phyloP scores from a whole-genome alignment of 2,113 vertebrate species.

The Todiramphus saurophagus region DNA sequence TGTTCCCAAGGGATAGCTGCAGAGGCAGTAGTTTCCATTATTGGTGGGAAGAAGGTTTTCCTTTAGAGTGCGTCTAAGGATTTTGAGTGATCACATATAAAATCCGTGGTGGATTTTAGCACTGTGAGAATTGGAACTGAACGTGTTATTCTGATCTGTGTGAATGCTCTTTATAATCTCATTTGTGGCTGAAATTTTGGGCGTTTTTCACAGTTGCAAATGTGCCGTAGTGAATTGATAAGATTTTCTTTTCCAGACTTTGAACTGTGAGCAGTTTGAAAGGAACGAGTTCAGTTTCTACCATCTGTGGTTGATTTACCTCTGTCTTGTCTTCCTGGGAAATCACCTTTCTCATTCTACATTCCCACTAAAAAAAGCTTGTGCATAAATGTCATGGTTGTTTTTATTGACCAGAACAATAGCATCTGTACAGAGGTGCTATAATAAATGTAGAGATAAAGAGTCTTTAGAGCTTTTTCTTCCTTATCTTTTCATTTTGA shows the following conservation, averaged over 20 bases:
- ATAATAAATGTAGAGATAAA: neutral
- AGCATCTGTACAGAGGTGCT: neutral
- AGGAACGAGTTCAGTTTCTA: neutral
- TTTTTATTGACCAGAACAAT: neutral
- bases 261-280: neutral
- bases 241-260: neutral
- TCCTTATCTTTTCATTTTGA: neutral
- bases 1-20: neutral
- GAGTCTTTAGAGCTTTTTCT: neutral
- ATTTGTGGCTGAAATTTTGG: neutral
- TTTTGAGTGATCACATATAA: neutral
- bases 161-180: neutral
- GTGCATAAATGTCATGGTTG: neutral
- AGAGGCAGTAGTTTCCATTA: neutral
- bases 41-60: neutral
- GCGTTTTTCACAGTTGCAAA: neutral
- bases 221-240: neutral
- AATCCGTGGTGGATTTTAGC: neutral
- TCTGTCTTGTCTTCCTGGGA: neutral
- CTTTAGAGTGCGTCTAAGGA: neutral
- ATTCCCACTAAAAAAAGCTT: neutral
- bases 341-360: neutral
- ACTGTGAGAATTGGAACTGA: neutral
- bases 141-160: accelerated
- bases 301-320: neutral